Evolutionary conservation across 2,113 vertebrate genomes (phyloP).

Genomic region (Tichodroma muraria): DNA sequence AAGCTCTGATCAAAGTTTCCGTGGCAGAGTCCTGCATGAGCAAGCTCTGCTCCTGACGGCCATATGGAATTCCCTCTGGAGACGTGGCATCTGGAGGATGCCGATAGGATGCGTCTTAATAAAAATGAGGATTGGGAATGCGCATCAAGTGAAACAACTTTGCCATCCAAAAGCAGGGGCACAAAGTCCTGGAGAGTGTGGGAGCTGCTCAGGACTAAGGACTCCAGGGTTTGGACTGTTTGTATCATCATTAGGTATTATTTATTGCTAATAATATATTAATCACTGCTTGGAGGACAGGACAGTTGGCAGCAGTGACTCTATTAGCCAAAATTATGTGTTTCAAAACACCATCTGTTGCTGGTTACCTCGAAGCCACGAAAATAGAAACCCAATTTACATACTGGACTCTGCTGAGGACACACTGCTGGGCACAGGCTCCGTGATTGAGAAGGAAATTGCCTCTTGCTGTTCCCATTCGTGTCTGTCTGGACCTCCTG

Average conservation of each 20-base stretch:
- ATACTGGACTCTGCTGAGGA: not conserved
- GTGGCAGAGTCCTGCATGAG: not conserved
- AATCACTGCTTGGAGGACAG: slow-evolving; percentile 29
- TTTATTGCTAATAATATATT: slow-evolving; percentile 31
- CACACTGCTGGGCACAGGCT: not conserved
- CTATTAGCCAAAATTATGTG: slow-evolving; percentile 37
- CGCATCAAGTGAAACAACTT: not conserved
- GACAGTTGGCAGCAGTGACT: slow-evolving; percentile 40
- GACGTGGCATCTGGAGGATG: not conserved
- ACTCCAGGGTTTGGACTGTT: not conserved
- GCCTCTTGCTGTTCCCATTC: not conserved
- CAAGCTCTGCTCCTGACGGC: not conserved
- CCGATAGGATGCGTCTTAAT: not conserved
- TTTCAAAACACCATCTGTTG: slow-evolving; percentile 63
- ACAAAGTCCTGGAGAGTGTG: not conserved
- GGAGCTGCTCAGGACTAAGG: not conserved
- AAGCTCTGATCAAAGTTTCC: slow-evolving; percentile 1
- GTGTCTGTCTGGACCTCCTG: not conserved
- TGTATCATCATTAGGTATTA: slow-evolving; percentile 17
- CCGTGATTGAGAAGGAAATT: not conserved
- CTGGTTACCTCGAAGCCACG: slow-evolving; percentile 36
- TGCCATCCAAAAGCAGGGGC: not conserved
- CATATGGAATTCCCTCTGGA: not conserved
- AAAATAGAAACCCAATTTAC: slow-evolving; percentile 41
- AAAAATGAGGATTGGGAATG: not conserved